A percentile compares a stretch with the other conserved stretches of the same genome.
These are phyloP conservation scores for Automeris io DNA, from an alignment of 2,888 invertebrate species.

Conservation along the genomic window DNA sequence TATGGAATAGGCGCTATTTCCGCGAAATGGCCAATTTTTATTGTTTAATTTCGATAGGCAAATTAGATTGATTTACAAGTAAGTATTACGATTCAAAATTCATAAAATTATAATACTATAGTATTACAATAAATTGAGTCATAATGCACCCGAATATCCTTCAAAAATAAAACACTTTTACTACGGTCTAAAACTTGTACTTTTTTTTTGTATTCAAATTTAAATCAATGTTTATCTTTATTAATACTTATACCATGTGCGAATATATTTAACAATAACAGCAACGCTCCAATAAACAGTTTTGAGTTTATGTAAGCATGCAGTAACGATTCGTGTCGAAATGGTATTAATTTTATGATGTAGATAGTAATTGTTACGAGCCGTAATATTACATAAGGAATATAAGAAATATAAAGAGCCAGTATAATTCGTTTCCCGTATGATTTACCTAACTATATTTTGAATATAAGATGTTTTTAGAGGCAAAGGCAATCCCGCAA, in stretches of 20 bases:
- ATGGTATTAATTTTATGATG: slow-evolving; percentile 41
- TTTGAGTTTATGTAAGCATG: slow-evolving; percentile 38
- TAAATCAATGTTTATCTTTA: no score
- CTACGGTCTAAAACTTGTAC: neutral
- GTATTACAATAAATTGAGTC: no score
- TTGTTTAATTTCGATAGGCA: no score
- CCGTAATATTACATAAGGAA: slow-evolving; percentile 28
- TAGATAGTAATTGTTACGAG: slow-evolving; percentile 30
- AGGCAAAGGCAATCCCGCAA: no score
- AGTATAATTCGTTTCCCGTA: slow-evolving; percentile 12
- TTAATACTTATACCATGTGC: slow-evolving; percentile 11
- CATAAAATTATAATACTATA: no score
- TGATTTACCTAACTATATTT: slow-evolving; percentile 9
- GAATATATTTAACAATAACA: slow-evolving; percentile 20
- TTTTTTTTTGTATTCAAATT: neutral
- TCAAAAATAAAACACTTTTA: no score
- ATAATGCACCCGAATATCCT: no score
- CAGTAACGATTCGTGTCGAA: slow-evolving; percentile 42
- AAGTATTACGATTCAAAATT: no score
- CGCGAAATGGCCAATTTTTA: no score
- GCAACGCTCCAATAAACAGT: slow-evolving; percentile 33
- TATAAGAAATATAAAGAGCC: slow-evolving; percentile 15
- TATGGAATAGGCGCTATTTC: no score
- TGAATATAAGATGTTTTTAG: no score
- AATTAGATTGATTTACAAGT: no score